These are phyloP conservation scores for Acropora tenuis DNA, from an alignment of 64 coral and sea anemone species.

Conservation along the genomic window DNA sequence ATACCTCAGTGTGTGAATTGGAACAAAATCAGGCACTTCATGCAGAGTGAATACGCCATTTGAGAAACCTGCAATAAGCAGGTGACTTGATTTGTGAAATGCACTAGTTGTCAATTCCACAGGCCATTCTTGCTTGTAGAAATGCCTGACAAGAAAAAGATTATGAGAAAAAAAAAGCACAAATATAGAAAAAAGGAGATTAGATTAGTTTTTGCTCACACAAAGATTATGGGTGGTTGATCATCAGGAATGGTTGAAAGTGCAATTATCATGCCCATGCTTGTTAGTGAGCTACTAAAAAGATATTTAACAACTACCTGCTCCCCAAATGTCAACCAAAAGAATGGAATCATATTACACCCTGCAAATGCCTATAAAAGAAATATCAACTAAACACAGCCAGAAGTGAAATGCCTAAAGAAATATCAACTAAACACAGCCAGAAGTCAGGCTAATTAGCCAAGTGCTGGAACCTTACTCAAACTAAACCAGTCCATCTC, in stretches of 20 bases:
- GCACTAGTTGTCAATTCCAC: slow-evolving; percentile 86
- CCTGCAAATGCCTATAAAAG: too few relatives aligned
- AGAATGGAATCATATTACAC: too few relatives aligned
- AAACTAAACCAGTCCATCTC: too few relatives aligned
- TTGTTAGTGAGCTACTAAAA: too few relatives aligned
- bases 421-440: too few relatives aligned
- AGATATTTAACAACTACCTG: too few relatives aligned
- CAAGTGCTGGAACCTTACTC: too few relatives aligned
- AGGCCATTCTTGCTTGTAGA: slow-evolving; percentile 70
- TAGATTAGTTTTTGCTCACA: background rate
- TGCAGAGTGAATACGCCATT: slow-evolving; percentile 90
- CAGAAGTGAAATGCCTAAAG: too few relatives aligned
- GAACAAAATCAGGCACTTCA: slow-evolving; percentile 96
- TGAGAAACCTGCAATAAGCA: slow-evolving; percentile 88
- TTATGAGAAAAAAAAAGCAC: background rate
- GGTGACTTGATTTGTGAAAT: slow-evolving; percentile 74
- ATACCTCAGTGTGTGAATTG: slow-evolving; percentile 97
- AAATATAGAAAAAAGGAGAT: background rate
- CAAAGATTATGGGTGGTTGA: too few relatives aligned
- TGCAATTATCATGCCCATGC: background rate
- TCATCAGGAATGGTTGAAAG: background rate
- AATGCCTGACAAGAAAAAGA: slow-evolving; percentile 65
- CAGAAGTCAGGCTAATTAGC: too few relatives aligned
- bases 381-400: too few relatives aligned
- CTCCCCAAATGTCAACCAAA: too few relatives aligned